Evolutionary conservation across 1,140 invertebrate species (phyloP).

Genomic region (Heliconius melpomene): DNA sequence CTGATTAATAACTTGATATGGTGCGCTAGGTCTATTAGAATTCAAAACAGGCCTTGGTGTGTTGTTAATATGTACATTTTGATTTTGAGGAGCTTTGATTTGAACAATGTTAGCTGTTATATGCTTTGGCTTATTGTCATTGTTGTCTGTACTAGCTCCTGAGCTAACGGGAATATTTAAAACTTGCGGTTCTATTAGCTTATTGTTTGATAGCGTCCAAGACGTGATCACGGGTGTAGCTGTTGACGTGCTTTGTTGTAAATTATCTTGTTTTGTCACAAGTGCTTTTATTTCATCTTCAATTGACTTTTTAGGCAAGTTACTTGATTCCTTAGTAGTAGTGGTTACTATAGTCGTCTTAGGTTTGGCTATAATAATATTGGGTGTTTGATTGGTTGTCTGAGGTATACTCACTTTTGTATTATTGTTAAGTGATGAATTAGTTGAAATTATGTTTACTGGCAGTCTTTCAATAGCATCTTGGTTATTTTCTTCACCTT

Average conservation of each 20-base stretch:
- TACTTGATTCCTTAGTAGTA: slow-evolving; percentile 46
- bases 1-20: slow-evolving; percentile 78
- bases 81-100: slow-evolving; percentile 63
- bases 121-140: slow-evolving; percentile 72
- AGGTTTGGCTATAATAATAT: slow-evolving; percentile 51
- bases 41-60: slow-evolving; percentile 63
- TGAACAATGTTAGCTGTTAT: slow-evolving; percentile 76
- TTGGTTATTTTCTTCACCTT: slow-evolving; percentile 77
- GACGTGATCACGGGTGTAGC: slow-evolving; percentile 82
- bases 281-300: slow-evolving; percentile 54
- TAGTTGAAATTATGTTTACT: slow-evolving; percentile 70
- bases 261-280: slow-evolving; percentile 71
- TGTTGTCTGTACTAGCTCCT: slow-evolving; percentile 53
- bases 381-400: slow-evolving; percentile 47
- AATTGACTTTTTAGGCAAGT: slow-evolving; percentile 42
- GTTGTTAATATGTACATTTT: slow-evolving; percentile 57
- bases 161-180: slow-evolving; percentile 60
- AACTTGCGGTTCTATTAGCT: slow-evolving; percentile 68
- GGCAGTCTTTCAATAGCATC: slow-evolving; percentile 69
- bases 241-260: slow-evolving; percentile 74
- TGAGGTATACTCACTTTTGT: slow-evolving; percentile 46
- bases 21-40: slow-evolving; percentile 61
- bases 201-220: slow-evolving; percentile 74
- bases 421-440: slow-evolving; percentile 54
- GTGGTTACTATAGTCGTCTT: slow-evolving; percentile 60